Conservation (phyloP, 2,888 invertebrate genomes). For the Amblyjoppa proteus region DNA sequence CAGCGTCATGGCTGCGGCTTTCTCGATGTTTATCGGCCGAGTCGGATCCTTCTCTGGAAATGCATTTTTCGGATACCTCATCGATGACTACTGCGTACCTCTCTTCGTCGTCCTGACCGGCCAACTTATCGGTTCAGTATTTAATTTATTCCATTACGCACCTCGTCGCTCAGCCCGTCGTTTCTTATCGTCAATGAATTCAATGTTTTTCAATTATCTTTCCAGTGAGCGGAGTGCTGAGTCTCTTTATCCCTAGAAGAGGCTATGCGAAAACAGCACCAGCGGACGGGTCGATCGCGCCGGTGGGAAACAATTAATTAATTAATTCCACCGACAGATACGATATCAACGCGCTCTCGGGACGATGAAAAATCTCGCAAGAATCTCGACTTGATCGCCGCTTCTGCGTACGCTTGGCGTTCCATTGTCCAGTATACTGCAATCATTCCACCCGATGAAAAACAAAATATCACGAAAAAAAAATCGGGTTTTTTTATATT, state of each 20-base stretch:
- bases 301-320: background rate
- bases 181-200: constrained; percentile 1
- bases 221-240: constrained; percentile 90
- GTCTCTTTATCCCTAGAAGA: constrained; percentile 88
- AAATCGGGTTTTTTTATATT: background rate
- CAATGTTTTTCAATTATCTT: constrained; percentile 8
- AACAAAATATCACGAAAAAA: background rate
- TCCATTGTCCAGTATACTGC: constrained; percentile 1
- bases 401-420: constrained; percentile 26
- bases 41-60: constrained; percentile 91
- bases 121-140: constrained; percentile 89
- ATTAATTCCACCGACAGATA: background rate
- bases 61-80: constrained; percentile 91
- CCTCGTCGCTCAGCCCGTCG: background rate
- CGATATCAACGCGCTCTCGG: constrained; percentile 7
- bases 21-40: constrained; percentile 89
- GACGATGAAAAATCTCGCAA: constrained; percentile 24
- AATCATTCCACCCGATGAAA: background rate
- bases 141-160: background rate
- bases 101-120: constrained; percentile 88
- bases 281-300: constrained; percentile 22
- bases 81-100: constrained; percentile 91
- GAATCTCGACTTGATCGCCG: constrained; percentile 1
- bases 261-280: constrained; percentile 36
- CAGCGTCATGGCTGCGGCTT: constrained; percentile 75